Evolutionary conservation across 2,888 invertebrate species (phyloP), one percentile per base, ranked within the genome.

Genomic region (Drosophila monieri): DNA sequence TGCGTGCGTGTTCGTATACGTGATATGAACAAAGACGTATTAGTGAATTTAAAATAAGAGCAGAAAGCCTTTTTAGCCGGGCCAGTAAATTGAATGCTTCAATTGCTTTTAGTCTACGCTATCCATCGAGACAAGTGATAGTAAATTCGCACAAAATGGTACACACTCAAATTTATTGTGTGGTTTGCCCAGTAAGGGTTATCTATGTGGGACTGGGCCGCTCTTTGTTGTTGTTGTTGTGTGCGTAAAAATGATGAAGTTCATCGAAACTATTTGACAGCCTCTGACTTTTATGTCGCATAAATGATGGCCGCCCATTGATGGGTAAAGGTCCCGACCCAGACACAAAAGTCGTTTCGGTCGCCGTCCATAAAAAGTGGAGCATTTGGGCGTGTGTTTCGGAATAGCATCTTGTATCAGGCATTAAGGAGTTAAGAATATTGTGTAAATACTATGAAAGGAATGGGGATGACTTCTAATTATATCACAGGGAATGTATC

Each of bases 81-180:
- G 15, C 68, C 67, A 65, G 73, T 78, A 85, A 80, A 80, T 87
- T 85, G 88, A 80, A 87, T 75, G 81, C 52, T 57, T 25, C 65
- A 72, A 80, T 79, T 66, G 70, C 71, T 49, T 76, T 62, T 53
- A 46, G 69, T 67, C 85, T 60, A 54, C 52, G 35, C 44, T 6
- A n/a, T 54, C 51, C 71, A 67, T 46, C 83, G 73, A 80, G 83
- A 87, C 83, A 73, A 87, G 76, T 73, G 80, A 74, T 80, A 76
- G 72, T 81, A 83, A 88, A 85, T 78, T 87, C 68, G 64, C 46
- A 39, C 47, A 70, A 61, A 74, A 75, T 67, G 72, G 68, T 68
- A 64, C 64, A 47, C 74, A 81, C 65, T 81, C 52, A 85, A 76
- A 88, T 85, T 78, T 76, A 83, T 81, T 87, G 78, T 74, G 85